Percentiles rank a stretch among this genome's conserved stretches.
Evolutionary conservation across 2,113 vertebrate species (phyloP).

Genomic region (Panthera uncia): DNA sequence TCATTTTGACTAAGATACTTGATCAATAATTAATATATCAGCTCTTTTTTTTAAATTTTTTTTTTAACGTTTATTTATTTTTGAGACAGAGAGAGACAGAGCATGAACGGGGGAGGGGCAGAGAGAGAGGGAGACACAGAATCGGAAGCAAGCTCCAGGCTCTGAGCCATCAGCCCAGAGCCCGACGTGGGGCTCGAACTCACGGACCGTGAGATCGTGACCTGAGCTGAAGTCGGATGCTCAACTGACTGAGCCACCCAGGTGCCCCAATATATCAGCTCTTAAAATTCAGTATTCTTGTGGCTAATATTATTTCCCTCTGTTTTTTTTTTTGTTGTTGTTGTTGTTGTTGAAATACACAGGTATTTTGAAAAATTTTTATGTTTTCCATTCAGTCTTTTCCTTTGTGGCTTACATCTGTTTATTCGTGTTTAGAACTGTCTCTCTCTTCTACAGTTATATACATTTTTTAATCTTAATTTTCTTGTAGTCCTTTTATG

Average conservation of each 20-base stretch:
- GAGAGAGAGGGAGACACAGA: no score
- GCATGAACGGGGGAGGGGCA: no score
- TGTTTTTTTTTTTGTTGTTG: not conserved
- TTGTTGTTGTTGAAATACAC: not conserved
- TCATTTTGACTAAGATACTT: not conserved
- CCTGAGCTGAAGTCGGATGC: no score
- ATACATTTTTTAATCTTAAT: not conserved
- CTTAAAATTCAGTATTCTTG: not conserved
- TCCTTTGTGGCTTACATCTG: not conserved
- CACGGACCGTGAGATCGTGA: no score
- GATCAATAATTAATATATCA: not conserved
- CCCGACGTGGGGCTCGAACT: no score
- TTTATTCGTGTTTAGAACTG: not conserved
- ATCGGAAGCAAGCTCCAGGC: no score
- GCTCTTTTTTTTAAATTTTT: no score
- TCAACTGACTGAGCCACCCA: no score
- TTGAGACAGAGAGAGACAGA: no score
- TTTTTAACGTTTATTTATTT: no score
- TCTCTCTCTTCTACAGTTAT: not conserved
- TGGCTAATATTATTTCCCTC: not conserved
- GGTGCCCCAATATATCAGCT: not conserved
- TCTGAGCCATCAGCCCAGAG: no score
- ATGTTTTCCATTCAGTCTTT: not conserved
- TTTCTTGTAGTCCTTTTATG: not conserved
- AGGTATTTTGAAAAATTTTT: not conserved